phyloP scores from a whole-genome alignment of 2,797 vertebrate genomes.

The Intellagama lesueurii region DNA sequence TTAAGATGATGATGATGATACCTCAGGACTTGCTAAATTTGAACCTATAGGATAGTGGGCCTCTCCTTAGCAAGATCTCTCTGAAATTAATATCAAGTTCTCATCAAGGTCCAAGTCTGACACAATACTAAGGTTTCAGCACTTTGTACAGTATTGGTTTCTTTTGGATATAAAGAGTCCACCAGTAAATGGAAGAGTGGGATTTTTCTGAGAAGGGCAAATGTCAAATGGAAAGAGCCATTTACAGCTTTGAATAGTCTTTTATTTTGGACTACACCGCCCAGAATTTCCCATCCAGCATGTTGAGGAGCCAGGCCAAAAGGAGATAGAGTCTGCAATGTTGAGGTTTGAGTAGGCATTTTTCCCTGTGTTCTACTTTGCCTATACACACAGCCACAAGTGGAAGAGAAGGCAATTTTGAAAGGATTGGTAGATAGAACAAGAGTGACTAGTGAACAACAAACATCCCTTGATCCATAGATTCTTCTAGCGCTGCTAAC shows the following conservation, averaged over 20 bases:
- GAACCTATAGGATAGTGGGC: neutral
- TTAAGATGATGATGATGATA: too few relatives aligned
- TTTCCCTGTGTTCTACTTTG: neutral
- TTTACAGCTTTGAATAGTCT: too few relatives aligned
- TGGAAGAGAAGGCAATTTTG: neutral
- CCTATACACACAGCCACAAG: neutral
- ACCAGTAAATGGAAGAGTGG: neutral
- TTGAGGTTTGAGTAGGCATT: neutral
- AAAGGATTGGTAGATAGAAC: neutral
- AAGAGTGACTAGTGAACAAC: neutral
- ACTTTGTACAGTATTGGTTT: neutral
- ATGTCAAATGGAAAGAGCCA: neutral
- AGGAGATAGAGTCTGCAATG: neutral
- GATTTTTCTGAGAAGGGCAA: neutral
- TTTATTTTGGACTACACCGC: too few relatives aligned
- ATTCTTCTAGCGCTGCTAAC: neutral
- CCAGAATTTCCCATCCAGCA: too few relatives aligned
- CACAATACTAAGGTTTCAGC: neutral
- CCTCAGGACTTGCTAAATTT: neutral
- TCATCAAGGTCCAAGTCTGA: neutral
- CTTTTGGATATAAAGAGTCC: neutral
- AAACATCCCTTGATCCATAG: neutral
- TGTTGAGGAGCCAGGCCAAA: neutral
- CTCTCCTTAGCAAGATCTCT: neutral
- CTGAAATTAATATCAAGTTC: neutral